Conservation (phyloP, 2,113 vertebrate genomes). For the Anarhynchus alexandrinus region DNA sequence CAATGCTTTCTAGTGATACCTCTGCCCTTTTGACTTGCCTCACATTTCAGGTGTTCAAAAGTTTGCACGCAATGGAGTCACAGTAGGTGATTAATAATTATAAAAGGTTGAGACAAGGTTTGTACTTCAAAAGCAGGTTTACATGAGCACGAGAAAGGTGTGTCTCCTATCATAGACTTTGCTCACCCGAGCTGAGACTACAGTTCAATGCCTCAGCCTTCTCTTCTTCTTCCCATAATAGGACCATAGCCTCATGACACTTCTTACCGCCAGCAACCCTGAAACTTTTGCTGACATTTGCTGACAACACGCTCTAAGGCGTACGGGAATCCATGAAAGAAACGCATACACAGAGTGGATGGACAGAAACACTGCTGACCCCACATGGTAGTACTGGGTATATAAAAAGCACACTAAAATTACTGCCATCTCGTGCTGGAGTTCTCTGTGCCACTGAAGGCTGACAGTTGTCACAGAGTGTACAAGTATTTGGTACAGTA, state of each 20-base stretch:
- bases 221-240: not conserved
- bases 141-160: accelerated
- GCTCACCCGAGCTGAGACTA: accelerated
- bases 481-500: too few relatives aligned
- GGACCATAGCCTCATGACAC: not conserved
- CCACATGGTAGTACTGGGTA: constrained; percentile 69
- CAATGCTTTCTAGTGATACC: not conserved
- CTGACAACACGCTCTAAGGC: constrained; percentile 57
- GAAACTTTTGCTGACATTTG: constrained; percentile 17
- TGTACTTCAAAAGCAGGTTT: not conserved
- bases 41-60: accelerated
- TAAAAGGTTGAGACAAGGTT: not conserved
- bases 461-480: not conserved
- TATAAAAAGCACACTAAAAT: constrained; percentile 72
- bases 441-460: constrained; percentile 65
- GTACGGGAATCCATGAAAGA: constrained; percentile 70
- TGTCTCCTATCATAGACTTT: not conserved
- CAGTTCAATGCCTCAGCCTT: not conserved
- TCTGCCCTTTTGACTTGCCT: not conserved
- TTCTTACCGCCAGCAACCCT: not conserved
- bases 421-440: constrained; percentile 35
- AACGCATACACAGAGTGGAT: constrained; percentile 50
- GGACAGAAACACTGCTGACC: constrained; percentile 57
- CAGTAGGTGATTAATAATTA: accelerated
- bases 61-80: not conserved